These are phyloP conservation scores for Drosophila watanabei DNA, from an alignment of 1,140 invertebrate species.

Conservation along the genomic window DNA sequence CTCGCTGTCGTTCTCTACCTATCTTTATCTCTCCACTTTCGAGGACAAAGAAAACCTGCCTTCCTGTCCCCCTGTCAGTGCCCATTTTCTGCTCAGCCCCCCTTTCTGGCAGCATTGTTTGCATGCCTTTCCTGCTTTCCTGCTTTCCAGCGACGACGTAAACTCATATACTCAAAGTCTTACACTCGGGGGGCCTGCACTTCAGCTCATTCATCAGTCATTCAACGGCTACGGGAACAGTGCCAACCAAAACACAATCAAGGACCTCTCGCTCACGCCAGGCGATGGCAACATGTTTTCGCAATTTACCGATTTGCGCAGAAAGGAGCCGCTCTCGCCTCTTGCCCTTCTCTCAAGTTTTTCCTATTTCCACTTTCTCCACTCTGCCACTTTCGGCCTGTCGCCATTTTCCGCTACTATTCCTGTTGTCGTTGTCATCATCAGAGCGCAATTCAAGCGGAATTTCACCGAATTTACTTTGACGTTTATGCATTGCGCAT, in stretches of 20 bases:
- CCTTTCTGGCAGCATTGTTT: slow-evolving; percentile 62
- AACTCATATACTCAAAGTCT: slow-evolving; percentile 44
- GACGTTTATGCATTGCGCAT: slow-evolving; percentile 75
- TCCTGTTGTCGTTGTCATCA: slow-evolving; percentile 51
- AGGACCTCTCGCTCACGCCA: slow-evolving; percentile 38
- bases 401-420: slow-evolving; percentile 16
- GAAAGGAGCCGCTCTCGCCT: not conserved
- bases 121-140: slow-evolving; percentile 58
- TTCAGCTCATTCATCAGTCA: slow-evolving; percentile 75
- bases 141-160: slow-evolving; percentile 36
- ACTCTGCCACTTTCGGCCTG: not conserved
- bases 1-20: slow-evolving; percentile 1
- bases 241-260: slow-evolving; percentile 40
- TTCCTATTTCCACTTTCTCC: not conserved
- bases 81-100: slow-evolving; percentile 30
- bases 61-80: slow-evolving; percentile 14
- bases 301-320: slow-evolving; percentile 74
- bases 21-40: slow-evolving; percentile 1
- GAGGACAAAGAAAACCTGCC: slow-evolving; percentile 14
- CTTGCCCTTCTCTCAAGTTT: not conserved
- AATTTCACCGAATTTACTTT: slow-evolving; percentile 73
- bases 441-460: slow-evolving; percentile 73
- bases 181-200: slow-evolving; percentile 49
- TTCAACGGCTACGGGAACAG: slow-evolving; percentile 44
- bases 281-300: slow-evolving; percentile 71